Conservation (phyloP, 2,113 vertebrate species). For the Xiphophorus maculatus region DNA sequence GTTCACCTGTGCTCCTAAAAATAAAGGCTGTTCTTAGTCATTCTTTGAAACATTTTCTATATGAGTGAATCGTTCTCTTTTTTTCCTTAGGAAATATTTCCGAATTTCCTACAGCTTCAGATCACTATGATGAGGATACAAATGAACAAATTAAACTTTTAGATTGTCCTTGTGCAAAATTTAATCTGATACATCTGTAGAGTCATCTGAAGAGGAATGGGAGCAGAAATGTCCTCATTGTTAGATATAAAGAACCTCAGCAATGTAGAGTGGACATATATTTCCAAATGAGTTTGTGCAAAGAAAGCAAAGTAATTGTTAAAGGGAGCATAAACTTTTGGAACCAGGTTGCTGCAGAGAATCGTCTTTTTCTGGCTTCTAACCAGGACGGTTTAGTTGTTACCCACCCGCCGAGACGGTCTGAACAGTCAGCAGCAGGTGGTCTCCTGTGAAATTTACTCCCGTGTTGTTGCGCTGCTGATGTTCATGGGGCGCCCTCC, state of each 20-base stretch:
- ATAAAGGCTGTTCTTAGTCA: too few relatives aligned
- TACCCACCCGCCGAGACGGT: constrained; percentile 33
- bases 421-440: constrained; percentile 39
- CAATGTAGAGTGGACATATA: too few relatives aligned
- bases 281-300: not conserved
- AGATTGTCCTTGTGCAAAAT: not conserved
- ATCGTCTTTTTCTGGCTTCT: constrained; percentile 33
- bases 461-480: not conserved
- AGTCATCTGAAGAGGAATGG: not conserved
- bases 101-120: too few relatives aligned
- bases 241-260: not conserved
- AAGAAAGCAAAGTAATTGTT: not conserved
- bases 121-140: not conserved
- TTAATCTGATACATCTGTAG: not conserved
- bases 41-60: too few relatives aligned
- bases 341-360: constrained; percentile 5
- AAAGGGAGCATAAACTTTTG: too few relatives aligned
- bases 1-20: not conserved
- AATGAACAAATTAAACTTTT: not conserved
- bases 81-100: too few relatives aligned
- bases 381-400: constrained; percentile 40
- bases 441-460: constrained; percentile 39
- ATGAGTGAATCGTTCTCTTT: too few relatives aligned
- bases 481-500: constrained; percentile 48
- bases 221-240: too few relatives aligned